Evolutionary conservation across 2,797 vertebrate genomes (phyloP).

Genomic region (Coilia nasus): DNA sequence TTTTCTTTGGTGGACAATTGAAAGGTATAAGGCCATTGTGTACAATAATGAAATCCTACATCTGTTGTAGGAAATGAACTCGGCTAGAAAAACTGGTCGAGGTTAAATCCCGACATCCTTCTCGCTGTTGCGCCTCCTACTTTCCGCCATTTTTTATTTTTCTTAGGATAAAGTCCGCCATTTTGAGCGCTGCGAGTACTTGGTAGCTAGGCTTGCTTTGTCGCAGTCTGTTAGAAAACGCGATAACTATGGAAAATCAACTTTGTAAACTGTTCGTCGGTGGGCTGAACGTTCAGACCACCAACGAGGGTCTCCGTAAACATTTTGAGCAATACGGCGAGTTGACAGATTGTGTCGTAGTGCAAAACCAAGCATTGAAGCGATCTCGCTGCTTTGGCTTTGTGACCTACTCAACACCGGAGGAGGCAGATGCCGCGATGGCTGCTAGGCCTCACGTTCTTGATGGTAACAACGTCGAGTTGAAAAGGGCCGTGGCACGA

Average conservation of each 20-base stretch:
- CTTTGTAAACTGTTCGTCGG: slow-evolving; percentile 95
- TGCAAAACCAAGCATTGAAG: slow-evolving; percentile 94
- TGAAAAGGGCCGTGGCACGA: slow-evolving; percentile 95
- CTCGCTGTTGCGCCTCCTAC: slow-evolving; percentile 1
- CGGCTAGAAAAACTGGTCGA: no score
- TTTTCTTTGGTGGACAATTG: no score
- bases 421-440: slow-evolving; percentile 96
- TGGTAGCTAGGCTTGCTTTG: background rate
- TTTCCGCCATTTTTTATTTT: slow-evolving; percentile 19
- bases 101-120: background rate
- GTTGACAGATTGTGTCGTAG: slow-evolving; percentile 95
- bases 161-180: slow-evolving; percentile 2
- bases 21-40: no score
- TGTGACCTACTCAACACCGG: slow-evolving; percentile 91
- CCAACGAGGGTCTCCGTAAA: slow-evolving; percentile 81
- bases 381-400: slow-evolving; percentile 97
- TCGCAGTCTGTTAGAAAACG: slow-evolving; percentile 9
- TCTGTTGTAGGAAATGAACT: no score
- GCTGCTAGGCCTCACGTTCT: slow-evolving; percentile 92
- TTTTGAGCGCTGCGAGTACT: background rate
- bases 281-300: slow-evolving; percentile 85
- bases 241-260: slow-evolving; percentile 83
- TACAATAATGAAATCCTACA: no score
- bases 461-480: slow-evolving; percentile 92
- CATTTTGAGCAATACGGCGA: slow-evolving; percentile 85